Percentiles rank a stretch among this genome's conserved stretches.
These are phyloP conservation scores for Syrista parreyssii DNA, from an alignment of 2,888 invertebrate species.

Conservation along the genomic window DNA sequence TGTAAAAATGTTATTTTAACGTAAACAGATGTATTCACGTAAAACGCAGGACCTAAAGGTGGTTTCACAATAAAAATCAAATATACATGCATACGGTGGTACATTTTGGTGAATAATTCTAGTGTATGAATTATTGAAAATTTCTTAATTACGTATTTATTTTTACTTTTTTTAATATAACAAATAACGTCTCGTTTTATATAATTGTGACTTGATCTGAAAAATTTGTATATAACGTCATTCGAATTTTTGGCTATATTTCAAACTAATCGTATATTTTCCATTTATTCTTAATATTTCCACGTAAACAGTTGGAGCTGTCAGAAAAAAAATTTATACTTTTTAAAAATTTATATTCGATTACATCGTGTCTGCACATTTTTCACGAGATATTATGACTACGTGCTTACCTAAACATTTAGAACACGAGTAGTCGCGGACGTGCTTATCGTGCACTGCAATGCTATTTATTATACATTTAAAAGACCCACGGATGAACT, in stretches of 20 bases:
- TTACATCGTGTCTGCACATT: neutral
- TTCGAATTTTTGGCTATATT: neutral
- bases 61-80: neutral
- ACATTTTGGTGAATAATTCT: neutral
- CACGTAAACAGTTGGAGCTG: neutral
- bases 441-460: neutral
- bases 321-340: too few relatives aligned
- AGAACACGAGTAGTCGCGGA: neutral
- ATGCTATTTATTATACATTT: neutral
- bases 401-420: neutral
- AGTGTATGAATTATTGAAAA: neutral
- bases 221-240: too few relatives aligned
- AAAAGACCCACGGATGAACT: neutral
- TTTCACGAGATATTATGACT: neutral
- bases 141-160: too few relatives aligned
- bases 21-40: neutral
- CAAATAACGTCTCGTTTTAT: too few relatives aligned
- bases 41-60: neutral
- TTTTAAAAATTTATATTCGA: neutral
- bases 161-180: too few relatives aligned
- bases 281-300: neutral
- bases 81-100: rapidly evolving
- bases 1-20: neutral
- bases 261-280: neutral
- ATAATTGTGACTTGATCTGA: too few relatives aligned